phyloP scores from a whole-genome alignment of 2,797 vertebrate genomes.

The Neosalanx taihuensis region DNA sequence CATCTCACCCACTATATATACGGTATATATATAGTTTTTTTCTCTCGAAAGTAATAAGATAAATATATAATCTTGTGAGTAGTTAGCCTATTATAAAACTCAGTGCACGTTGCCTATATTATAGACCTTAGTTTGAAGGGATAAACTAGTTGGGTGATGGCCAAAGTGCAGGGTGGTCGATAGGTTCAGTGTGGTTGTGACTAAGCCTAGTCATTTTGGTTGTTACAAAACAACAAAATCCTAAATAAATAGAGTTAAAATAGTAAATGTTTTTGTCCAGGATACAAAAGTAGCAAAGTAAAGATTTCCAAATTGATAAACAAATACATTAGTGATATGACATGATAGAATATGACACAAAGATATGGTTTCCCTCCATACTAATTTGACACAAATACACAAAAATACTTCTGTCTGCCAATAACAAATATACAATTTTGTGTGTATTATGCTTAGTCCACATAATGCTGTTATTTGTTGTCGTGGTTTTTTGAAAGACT shows the following conservation, averaged over 20 bases:
- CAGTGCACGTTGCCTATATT: slow-evolving; percentile 42
- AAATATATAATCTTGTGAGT: slow-evolving; percentile 61
- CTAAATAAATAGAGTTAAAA: slow-evolving; percentile 14
- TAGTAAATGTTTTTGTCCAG: slow-evolving; percentile 53
- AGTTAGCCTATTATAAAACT: slow-evolving; percentile 53
- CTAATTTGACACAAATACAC: not conserved
- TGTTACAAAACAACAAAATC: slow-evolving; percentile 30
- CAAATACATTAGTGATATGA: slow-evolving; percentile 27
- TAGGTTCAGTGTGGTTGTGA: not conserved
- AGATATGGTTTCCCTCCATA: slow-evolving; percentile 13
- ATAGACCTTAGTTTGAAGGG: slow-evolving; percentile 60
- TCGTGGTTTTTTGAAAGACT: too few relatives aligned
- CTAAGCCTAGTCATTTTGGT: slow-evolving; percentile 36
- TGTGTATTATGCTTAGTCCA: not conserved
- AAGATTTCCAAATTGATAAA: slow-evolving; percentile 44
- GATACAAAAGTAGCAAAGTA: slow-evolving; percentile 78
- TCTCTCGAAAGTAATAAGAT: not conserved
- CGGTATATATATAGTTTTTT: slow-evolving; percentile 41
- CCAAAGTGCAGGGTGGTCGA: slow-evolving; percentile 60
- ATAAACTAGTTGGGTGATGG: slow-evolving; percentile 45
- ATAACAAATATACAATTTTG: slow-evolving; percentile 18
- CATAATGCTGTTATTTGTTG: slow-evolving; percentile 22
- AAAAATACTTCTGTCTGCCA: not conserved
- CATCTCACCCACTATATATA: slow-evolving; percentile 62
- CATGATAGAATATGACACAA: slow-evolving; percentile 35